A percentile compares a stretch with the other conserved stretches of the same genome.
These are phyloP conservation scores for Melanargia galathea DNA, from an alignment of 2,888 invertebrate genomes.

Conservation along the genomic window DNA sequence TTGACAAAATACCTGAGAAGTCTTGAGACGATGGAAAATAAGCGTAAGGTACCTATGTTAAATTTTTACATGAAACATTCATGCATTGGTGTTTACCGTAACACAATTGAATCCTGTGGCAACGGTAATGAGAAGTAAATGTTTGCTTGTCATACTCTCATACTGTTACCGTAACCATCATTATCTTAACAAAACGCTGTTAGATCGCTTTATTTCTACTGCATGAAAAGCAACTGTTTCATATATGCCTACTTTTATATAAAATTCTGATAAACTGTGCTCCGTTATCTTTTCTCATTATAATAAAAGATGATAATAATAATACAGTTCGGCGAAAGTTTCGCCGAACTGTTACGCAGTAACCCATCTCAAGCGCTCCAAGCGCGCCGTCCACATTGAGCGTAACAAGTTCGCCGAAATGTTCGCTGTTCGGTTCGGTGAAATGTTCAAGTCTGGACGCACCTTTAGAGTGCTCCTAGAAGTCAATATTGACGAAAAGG, in stretches of 20 bases:
- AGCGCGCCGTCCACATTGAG: too few species aligned
- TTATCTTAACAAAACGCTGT: constrained; percentile 8
- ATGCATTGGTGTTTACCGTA: constrained; percentile 33
- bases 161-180: constrained; percentile 25
- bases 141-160: constrained; percentile 31
- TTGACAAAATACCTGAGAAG: too few species aligned
- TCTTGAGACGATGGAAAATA: too few species aligned
- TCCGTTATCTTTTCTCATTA: not conserved
- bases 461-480: constrained; percentile 48
- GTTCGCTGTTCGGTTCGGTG: too few species aligned
- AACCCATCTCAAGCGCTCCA: too few species aligned
- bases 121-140: constrained; percentile 35
- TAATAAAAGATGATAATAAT: not conserved
- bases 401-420: too few species aligned
- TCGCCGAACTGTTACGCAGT: too few species aligned
- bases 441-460: constrained; percentile 79
- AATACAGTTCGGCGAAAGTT: too few species aligned
- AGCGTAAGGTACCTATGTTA: not conserved
- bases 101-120: constrained; percentile 27
- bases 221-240: not conserved
- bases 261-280: not conserved
- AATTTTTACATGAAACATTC: constrained; percentile 11
- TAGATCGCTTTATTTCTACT: not conserved
- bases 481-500: constrained; percentile 9
- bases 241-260: not conserved